Base-by-base conservation (phyloP, 2,113 vertebrate genomes). In the Neomonachus schauinslandi region DNA sequence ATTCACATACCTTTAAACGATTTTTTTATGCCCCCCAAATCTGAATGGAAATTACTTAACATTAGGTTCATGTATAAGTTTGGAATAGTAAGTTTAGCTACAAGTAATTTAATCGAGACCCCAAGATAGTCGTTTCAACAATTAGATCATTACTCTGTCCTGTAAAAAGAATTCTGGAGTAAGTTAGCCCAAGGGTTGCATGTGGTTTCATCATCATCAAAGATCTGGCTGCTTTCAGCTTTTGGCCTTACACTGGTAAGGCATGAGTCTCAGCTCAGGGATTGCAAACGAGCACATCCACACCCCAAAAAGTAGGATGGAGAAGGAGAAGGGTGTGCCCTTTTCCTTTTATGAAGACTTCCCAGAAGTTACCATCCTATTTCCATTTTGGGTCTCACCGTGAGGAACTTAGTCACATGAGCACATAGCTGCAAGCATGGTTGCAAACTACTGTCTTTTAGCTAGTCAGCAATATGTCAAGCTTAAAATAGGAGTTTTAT, bases 51-150 rank as follows among this genome's bases (percentile, higher is more conserved):
- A 80, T 69, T 46, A 61, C 7, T 61, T 57, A 61, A 90, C 22
- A 12, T n/a, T 88, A 76, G 11, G 21, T 91, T 94, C 93, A 93
- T 36, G 31, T 49, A 51, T 33, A 31, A 57, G 18, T 87, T 95
- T 92, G 55, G 57, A 83, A 77, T n/a, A 76, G 67, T 33, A 95
- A 88, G 13, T 83, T 94, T 36, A 92, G 67, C 49, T 77, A 71
- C 12, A 82, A 39, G 28, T 82, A 87, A 67, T 12, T 92, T 53
- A 71, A 89, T 71, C 65, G 53, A 72, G 74, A 97, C 33, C 49
- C 24, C 39, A 85, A 81, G 42, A 72, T 4, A 21, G 46, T 28
- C 19, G 2, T 51, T 91, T 69, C 83, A 90, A 72, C 9, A 76
- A 53, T 81, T 55, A 39, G 51, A 67, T 97, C 22, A 53, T 84